phyloP scores from a whole-genome alignment of 2,888 invertebrate species.

The Morpho helenor region DNA sequence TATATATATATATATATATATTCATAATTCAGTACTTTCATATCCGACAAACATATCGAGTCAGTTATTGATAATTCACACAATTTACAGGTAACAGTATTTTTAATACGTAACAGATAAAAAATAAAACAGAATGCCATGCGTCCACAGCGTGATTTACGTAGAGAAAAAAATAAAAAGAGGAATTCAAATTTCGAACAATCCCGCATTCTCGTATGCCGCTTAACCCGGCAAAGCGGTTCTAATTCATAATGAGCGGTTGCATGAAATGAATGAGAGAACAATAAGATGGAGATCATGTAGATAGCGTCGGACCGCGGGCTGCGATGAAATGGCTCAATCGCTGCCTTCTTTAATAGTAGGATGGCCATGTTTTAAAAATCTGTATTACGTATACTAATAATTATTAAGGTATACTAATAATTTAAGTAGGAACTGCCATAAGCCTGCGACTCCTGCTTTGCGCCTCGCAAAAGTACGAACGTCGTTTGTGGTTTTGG shows the following conservation, averaged over 20 bases:
- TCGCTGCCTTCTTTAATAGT: slow-evolving; percentile 30
- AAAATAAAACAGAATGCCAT: neutral
- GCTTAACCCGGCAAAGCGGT: slow-evolving; percentile 44
- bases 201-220: slow-evolving; percentile 30
- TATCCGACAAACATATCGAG: too few relatives aligned
- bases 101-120: too few relatives aligned
- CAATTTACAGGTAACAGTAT: too few relatives aligned
- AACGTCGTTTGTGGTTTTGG: too few relatives aligned
- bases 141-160: slow-evolving; percentile 2
- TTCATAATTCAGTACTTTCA: too few relatives aligned
- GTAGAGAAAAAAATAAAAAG: slow-evolving; percentile 10
- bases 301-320: slow-evolving; percentile 56
- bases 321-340: slow-evolving; percentile 67
- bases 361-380: slow-evolving; percentile 2
- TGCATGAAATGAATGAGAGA: slow-evolving; percentile 43
- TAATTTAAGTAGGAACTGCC: too few relatives aligned
- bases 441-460: too few relatives aligned
- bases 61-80: too few relatives aligned
- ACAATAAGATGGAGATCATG: slow-evolving; percentile 41
- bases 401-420: too few relatives aligned
- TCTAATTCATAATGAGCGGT: slow-evolving; percentile 68
- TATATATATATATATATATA: too few relatives aligned
- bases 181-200: slow-evolving; percentile 28
- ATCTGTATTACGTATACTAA: neutral
- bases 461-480: too few relatives aligned